Evolutionary conservation across 2,113 vertebrate species (phyloP).

Genomic region (Cichladusa arquata): DNA sequence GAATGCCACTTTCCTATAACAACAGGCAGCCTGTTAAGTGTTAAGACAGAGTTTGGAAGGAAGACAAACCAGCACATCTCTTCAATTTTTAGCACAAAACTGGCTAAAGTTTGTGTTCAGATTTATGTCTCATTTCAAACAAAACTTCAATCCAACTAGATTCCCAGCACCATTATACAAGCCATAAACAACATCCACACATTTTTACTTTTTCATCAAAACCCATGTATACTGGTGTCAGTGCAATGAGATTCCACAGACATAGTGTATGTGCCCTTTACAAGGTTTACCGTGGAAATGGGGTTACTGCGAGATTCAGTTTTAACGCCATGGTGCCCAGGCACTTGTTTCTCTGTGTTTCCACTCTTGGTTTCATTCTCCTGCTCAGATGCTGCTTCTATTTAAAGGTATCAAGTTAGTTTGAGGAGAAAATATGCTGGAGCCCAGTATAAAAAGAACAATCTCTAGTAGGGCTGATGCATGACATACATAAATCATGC

Average conservation of each 20-base stretch:
- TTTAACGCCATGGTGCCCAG: neutral
- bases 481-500: conserved; percentile 33
- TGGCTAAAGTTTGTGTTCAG: neutral
- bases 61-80: neutral
- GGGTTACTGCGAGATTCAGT: neutral
- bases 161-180: neutral
- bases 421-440: neutral
- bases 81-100: neutral
- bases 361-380: neutral
- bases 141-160: neutral
- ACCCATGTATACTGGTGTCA: neutral
- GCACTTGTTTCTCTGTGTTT: neutral
- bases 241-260: neutral
- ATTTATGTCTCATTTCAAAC: neutral
- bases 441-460: neutral
- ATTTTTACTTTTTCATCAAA: neutral
- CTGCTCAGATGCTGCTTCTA: neutral
- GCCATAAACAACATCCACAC: neutral
- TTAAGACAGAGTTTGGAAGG: neutral
- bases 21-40: neutral
- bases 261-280: neutral
- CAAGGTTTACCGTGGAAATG: neutral
- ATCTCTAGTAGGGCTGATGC: neutral
- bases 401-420: neutral
- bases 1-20: neutral